phyloP scores from a whole-genome alignment of 2,888 invertebrate species.

The Drosophila merina region DNA sequence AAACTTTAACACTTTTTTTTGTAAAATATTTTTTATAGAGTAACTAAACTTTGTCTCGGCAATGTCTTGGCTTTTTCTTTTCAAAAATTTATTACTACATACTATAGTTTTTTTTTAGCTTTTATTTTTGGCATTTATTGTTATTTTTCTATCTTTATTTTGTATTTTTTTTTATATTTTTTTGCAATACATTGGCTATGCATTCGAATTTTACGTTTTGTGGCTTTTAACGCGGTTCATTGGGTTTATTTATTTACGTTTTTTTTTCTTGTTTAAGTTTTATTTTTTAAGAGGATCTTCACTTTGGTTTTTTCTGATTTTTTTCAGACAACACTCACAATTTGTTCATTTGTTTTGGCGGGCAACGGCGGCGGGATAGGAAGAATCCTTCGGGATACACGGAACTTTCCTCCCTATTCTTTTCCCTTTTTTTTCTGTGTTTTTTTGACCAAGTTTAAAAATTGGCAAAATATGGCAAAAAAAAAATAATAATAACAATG shows the following conservation, averaged over 20 bases:
- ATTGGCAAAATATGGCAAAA: not conserved
- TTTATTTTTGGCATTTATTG: slow-evolving; percentile 21
- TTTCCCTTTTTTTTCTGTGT: not conserved
- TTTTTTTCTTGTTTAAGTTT: slow-evolving; percentile 16
- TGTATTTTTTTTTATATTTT: slow-evolving; percentile 9
- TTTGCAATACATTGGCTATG: slow-evolving; percentile 38
- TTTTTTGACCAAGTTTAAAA: not conserved
- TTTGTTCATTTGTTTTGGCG: slow-evolving; percentile 1
- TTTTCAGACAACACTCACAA: slow-evolving; percentile 15
- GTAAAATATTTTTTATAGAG: slow-evolving; percentile 4
- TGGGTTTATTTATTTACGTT: slow-evolving; percentile 39
- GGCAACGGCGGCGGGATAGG: not conserved
- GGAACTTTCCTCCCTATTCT: not conserved
- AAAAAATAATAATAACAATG: not conserved
- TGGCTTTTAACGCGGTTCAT: slow-evolving; percentile 7
- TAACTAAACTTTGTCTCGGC: slow-evolving; percentile 12
- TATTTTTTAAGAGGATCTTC: slow-evolving; percentile 3
- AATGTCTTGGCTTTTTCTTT: not conserved
- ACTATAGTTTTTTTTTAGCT: slow-evolving; percentile 6
- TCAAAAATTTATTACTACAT: slow-evolving; percentile 8
- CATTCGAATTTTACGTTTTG: slow-evolving; percentile 47
- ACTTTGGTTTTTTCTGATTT: not conserved
- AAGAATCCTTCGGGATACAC: slow-evolving; percentile 1
- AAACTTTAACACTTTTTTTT: not conserved
- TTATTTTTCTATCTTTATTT: slow-evolving; percentile 7